These are phyloP conservation scores for Julus scandinavius DNA, from an alignment of 2,888 invertebrate species.

Conservation along the genomic window DNA sequence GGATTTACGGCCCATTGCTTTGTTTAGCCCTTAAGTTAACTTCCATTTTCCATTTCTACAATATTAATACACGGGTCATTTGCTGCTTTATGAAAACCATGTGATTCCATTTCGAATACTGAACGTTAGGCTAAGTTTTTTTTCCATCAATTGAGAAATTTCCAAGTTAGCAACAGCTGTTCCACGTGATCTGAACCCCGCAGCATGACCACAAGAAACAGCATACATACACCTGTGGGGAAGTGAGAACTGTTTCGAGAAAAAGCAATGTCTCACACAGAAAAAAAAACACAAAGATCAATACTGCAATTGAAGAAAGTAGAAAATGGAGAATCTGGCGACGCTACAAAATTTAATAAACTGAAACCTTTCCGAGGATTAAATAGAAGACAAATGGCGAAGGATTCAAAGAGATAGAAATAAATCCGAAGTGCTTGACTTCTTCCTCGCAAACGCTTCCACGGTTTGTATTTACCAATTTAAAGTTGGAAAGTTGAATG, in stretches of 20 bases:
- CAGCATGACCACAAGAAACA: neutral
- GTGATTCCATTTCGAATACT: neutral
- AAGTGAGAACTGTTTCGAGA: neutral
- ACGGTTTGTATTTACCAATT: conserved; percentile 18
- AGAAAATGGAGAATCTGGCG: conserved; percentile 8
- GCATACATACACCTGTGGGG: conserved; percentile 20
- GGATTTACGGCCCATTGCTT: neutral
- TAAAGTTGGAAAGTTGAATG: conserved; percentile 22
- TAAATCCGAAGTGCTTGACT: conserved; percentile 43
- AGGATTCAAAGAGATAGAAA: conserved; percentile 16
- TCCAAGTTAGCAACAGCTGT: neutral
- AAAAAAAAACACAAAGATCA: neutral
- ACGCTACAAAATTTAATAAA: conserved; percentile 28
- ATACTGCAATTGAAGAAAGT: conserved; percentile 45
- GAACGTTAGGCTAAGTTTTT: neutral
- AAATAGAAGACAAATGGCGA: conserved; percentile 30
- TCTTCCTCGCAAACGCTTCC: neutral
- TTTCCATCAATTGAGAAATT: neutral
- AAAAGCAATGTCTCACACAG: neutral
- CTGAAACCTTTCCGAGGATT: conserved; percentile 45
- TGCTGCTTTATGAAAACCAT: neutral
- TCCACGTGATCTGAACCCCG: neutral
- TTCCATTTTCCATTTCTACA: neutral
- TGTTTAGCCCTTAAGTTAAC: neutral
- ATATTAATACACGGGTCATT: neutral